phyloP scores from a whole-genome alignment of 2,888 invertebrate genomes.

The Argyresthia albistria region DNA sequence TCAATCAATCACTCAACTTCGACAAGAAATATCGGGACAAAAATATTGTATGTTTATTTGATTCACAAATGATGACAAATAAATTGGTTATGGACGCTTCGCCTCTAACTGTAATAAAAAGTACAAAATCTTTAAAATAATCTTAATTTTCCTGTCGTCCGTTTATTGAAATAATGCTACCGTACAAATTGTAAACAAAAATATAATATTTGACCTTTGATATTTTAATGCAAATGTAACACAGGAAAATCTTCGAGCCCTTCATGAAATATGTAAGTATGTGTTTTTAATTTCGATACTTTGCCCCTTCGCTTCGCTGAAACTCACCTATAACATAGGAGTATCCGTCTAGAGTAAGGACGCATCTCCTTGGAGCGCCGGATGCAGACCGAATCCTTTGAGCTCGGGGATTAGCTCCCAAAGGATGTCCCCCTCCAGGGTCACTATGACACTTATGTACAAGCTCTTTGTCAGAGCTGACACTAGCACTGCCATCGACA shows the following conservation, averaged over 20 bases:
- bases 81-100: too few relatives aligned
- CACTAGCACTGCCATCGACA: conserved; percentile 49
- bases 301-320: neutral
- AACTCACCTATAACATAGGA: conserved; percentile 90
- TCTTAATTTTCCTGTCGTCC: too few relatives aligned
- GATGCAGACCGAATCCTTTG: conserved; percentile 60
- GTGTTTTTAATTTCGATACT: neutral
- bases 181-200: too few relatives aligned
- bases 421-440: conserved; percentile 69
- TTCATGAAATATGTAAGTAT: neutral
- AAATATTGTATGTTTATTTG: too few relatives aligned
- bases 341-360: conserved; percentile 88
- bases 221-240: too few relatives aligned
- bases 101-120: too few relatives aligned
- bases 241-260: neutral
- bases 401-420: conserved; percentile 46
- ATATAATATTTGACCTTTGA: too few relatives aligned
- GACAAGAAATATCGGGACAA: too few relatives aligned
- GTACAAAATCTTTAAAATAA: too few relatives aligned
- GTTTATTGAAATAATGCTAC: too few relatives aligned
- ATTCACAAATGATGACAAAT: too few relatives aligned
- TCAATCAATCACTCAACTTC: too few relatives aligned
- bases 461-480: conserved; percentile 70
- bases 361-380: conserved; percentile 80
- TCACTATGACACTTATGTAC: conserved; percentile 80